Conservation (phyloP, 2,113 vertebrate species). For the Xiphias gladius region DNA sequence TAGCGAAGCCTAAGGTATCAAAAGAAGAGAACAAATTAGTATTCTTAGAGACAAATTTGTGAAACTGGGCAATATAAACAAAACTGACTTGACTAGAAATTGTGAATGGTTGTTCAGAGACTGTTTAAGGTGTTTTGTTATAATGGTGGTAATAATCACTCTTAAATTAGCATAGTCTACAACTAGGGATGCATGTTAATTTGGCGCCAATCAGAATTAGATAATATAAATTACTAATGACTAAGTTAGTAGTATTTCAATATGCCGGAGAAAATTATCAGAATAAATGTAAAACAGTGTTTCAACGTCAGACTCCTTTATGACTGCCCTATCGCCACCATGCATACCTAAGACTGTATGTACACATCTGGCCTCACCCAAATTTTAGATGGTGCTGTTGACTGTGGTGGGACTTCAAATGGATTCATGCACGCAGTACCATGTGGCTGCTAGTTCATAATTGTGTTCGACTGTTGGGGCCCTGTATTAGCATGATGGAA, state of each 20-base stretch:
- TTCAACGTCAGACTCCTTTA: constrained; percentile 8
- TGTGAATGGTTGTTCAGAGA: neutral
- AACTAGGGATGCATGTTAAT: neutral
- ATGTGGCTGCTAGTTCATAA: neutral
- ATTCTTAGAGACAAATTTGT: neutral
- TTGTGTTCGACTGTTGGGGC: neutral
- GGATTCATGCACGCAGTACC: neutral
- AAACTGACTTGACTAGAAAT: neutral
- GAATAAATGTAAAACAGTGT: neutral
- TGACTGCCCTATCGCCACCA: neutral
- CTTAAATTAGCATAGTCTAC: neutral
- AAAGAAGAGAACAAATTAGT: neutral
- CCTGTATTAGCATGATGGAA: neutral
- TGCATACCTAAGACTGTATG: neutral
- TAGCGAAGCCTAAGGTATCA: neutral
- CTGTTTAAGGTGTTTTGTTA: neutral
- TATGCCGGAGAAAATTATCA: neutral
- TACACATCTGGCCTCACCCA: neutral
- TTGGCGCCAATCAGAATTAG: neutral
- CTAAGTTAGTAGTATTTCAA: neutral
- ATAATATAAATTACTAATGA: neutral
- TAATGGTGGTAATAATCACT: neutral
- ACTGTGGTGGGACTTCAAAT: constrained; percentile 3
- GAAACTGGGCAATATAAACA: neutral
- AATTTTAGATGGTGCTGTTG: neutral